These are phyloP conservation scores for Herpailurus yagouaroundi DNA, from an alignment of 2,113 vertebrate species.

Conservation along the genomic window DNA sequence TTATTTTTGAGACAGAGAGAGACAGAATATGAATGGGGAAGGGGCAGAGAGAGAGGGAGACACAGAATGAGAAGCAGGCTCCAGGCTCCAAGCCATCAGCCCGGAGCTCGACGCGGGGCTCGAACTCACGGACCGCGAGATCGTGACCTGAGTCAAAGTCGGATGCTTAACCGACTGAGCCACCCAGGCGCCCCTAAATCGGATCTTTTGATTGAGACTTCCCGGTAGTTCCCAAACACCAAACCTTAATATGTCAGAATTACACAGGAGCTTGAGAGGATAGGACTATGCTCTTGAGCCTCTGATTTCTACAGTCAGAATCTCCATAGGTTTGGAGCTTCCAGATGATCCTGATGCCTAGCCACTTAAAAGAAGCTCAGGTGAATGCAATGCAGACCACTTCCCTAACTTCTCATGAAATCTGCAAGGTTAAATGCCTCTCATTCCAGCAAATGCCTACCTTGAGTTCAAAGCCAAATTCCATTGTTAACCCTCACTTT, in stretches of 20 bases:
- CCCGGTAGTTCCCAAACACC: background rate
- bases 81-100: no score
- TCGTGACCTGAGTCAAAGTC: no score
- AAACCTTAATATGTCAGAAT: background rate
- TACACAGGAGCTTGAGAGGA: background rate
- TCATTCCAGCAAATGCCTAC: background rate
- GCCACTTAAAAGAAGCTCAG: background rate
- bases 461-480: background rate
- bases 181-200: background rate
- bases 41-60: no score
- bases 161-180: no score
- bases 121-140: no score
- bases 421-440: background rate
- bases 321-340: background rate
- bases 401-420: background rate
- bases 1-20: no score
- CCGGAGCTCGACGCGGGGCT: no score
- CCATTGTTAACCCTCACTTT: background rate
- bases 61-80: no score
- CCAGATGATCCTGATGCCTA: background rate
- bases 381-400: background rate
- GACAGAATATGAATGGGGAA: no score
- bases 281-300: background rate
- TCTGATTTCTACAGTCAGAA: background rate
- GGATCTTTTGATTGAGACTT: background rate